Conservation (phyloP, 2,797 vertebrate genomes). For the Lindbergichthys nudifrons region DNA sequence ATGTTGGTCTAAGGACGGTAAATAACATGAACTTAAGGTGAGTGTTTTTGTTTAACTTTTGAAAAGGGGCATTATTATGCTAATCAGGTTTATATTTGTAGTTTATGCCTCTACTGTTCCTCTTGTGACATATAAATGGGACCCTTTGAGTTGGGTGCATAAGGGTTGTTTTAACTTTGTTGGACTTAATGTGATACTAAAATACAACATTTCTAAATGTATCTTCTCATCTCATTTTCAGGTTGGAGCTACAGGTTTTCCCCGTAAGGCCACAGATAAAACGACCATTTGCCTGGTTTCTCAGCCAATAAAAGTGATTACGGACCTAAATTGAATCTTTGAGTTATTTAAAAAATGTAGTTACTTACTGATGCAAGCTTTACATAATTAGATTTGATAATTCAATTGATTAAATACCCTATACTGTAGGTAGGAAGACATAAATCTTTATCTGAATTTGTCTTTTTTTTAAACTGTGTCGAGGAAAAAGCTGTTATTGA, state of each 20-base stretch:
- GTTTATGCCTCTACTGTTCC: no score
- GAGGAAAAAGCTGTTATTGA: slow-evolving; percentile 25
- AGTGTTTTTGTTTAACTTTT: not conserved
- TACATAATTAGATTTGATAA: slow-evolving; percentile 26
- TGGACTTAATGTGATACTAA: not conserved
- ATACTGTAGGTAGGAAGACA: not conserved
- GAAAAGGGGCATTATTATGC: no score
- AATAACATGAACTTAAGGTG: not conserved
- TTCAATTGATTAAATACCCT: slow-evolving; percentile 11
- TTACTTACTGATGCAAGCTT: slow-evolving; percentile 24
- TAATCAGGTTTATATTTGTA: no score
- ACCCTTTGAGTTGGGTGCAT: no score
- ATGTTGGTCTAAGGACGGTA: not conserved
- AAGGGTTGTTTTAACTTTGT: no score
- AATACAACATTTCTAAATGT: not conserved
- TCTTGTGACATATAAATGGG: no score
- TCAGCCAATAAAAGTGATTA: slow-evolving; percentile 47
- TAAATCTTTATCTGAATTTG: slow-evolving; percentile 1
- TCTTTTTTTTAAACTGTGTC: not conserved
- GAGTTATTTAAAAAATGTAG: slow-evolving; percentile 29
- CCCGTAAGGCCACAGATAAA: slow-evolving; percentile 21
- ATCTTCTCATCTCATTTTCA: slow-evolving; percentile 21
- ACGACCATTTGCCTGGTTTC: slow-evolving; percentile 16
- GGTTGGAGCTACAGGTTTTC: slow-evolving; percentile 17
- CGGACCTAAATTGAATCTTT: slow-evolving; percentile 26